Evolutionary conservation across 2,888 invertebrate species (phyloP).

Genomic region (Rutpela maculata): DNA sequence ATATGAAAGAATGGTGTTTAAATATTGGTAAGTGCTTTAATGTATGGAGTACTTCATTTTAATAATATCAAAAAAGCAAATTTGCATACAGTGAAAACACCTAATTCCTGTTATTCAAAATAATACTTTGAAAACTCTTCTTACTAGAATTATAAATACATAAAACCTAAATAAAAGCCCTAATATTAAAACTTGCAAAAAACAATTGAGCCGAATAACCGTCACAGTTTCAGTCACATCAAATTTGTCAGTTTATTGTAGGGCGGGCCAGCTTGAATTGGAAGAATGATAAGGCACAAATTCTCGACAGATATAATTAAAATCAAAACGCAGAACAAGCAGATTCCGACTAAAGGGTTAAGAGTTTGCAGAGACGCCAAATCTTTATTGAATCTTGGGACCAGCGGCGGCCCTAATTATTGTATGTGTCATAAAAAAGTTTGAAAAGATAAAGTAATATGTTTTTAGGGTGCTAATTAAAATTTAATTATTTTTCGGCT

Average conservation of each 20-base stretch:
- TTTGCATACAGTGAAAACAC: too few relatives aligned
- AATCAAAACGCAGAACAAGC: slow-evolving; percentile 37
- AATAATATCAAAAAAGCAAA: too few relatives aligned
- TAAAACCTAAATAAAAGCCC: too few relatives aligned
- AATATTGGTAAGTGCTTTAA: too few relatives aligned
- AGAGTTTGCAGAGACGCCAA: slow-evolving; percentile 10
- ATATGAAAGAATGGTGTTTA: too few relatives aligned
- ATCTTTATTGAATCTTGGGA: slow-evolving; percentile 30
- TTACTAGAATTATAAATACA: neutral
- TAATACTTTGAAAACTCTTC: too few relatives aligned
- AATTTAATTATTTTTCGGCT: neutral
- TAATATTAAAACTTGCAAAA: slow-evolving; percentile 2
- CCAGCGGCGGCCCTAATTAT: slow-evolving; percentile 12
- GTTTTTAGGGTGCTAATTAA: neutral
- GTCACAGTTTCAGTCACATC: slow-evolving; percentile 19
- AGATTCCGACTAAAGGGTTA: slow-evolving; percentile 18
- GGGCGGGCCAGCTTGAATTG: slow-evolving; percentile 20
- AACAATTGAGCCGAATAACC: slow-evolving; percentile 15
- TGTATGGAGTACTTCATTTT: too few relatives aligned
- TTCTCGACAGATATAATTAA: slow-evolving; percentile 37
- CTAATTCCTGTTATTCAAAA: too few relatives aligned
- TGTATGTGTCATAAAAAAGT: slow-evolving; percentile 1
- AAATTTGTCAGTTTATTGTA: slow-evolving; percentile 37
- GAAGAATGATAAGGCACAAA: slow-evolving; percentile 29
- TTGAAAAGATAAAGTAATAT: neutral